Evolutionary conservation across 1,140 invertebrate species (phyloP).

Genomic region (Melitaea cinxia): DNA sequence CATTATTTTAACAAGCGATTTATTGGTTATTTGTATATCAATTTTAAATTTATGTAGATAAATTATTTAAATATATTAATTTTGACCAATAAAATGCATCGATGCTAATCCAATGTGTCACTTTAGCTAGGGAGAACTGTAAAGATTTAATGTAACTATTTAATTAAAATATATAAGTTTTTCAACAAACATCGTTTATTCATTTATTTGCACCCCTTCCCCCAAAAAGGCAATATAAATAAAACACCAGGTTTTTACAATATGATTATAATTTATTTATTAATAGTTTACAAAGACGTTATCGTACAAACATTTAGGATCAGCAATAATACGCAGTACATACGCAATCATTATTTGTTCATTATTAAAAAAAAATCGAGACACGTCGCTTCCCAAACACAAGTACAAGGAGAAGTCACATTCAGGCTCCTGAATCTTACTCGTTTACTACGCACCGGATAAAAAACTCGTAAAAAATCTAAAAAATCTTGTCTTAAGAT

Average conservation of each 20-base stretch:
- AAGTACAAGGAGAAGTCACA: slow-evolving; percentile 6
- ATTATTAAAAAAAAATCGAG: slow-evolving; percentile 48
- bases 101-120: slow-evolving; percentile 68
- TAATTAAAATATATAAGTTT: slow-evolving; percentile 81
- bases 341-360: slow-evolving; percentile 51
- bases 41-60: slow-evolving; percentile 77
- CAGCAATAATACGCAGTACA: slow-evolving; percentile 52
- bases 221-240: slow-evolving; percentile 34
- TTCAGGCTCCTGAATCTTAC: neutral
- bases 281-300: slow-evolving; percentile 80
- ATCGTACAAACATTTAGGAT: slow-evolving; percentile 73
- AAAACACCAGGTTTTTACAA: slow-evolving; percentile 64
- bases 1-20: slow-evolving; percentile 50
- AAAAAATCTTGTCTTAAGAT: slow-evolving; percentile 45
- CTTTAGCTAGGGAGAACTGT: slow-evolving; percentile 75
- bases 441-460: slow-evolving; percentile 30
- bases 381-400: slow-evolving; percentile 37
- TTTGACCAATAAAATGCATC: slow-evolving; percentile 78
- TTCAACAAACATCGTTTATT: slow-evolving; percentile 59
- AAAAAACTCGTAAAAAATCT: slow-evolving; percentile 44
- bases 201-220: neutral
- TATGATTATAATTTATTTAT: slow-evolving; percentile 81
- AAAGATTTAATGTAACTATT: slow-evolving; percentile 80
- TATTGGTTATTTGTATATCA: slow-evolving; percentile 71
- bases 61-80: slow-evolving; percentile 78